phyloP scores from a whole-genome alignment of 2,797 vertebrate genomes.

The Tolypeutes matacus region DNA sequence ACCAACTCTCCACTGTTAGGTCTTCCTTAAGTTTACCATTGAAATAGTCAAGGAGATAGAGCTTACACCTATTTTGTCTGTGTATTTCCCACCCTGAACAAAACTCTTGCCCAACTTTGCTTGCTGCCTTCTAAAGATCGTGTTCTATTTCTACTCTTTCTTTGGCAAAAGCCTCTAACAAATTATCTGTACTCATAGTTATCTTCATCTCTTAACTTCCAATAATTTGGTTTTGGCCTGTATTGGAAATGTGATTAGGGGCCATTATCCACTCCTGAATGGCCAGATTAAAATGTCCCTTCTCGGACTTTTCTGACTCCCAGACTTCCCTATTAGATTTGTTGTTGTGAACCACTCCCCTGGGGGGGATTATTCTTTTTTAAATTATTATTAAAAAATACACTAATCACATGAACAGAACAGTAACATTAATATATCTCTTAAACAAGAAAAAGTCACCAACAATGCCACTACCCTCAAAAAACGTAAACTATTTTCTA shows the following conservation, averaged over 20 bases:
- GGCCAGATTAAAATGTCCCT: neutral
- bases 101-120: neutral
- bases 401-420: neutral
- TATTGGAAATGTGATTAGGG: neutral
- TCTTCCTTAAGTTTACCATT: neutral
- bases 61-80: neutral
- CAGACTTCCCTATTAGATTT: neutral
- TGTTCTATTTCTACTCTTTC: neutral
- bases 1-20: too few relatives aligned
- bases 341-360: neutral
- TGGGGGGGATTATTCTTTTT: neutral
- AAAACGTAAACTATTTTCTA: neutral
- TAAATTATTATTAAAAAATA: neutral
- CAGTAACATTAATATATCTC: neutral
- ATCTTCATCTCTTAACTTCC: neutral
- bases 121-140: neutral
- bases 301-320: neutral
- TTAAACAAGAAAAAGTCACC: constrained; percentile 13
- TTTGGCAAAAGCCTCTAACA: constrained; percentile 24
- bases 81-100: neutral
- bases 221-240: constrained; percentile 9
- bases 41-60: neutral
- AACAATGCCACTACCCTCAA: neutral
- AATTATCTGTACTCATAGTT: neutral
- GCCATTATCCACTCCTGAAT: neutral